Percentiles rank a stretch among this genome's conserved stretches.
Conservation (phyloP, 2,888 invertebrate species). For the Xanthia icteritia region DNA sequence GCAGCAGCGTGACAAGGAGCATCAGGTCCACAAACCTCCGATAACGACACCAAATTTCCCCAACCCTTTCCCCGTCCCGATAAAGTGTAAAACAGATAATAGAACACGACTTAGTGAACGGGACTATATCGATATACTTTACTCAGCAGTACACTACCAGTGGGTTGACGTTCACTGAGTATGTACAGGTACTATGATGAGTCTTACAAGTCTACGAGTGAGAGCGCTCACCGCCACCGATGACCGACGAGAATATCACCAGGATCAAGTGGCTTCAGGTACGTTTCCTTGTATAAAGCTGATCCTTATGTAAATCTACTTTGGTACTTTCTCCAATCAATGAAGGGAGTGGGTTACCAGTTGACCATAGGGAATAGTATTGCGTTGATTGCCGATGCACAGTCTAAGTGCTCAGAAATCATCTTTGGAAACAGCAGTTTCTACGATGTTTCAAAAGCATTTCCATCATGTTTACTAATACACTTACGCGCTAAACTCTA, state of each 20-base stretch:
- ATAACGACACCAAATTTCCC: not conserved
- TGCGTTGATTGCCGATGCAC: not conserved
- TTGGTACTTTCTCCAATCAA: not conserved
- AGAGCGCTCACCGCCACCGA: too few species aligned
- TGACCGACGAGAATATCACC: too few species aligned
- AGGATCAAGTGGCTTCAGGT: slow-evolving; percentile 91
- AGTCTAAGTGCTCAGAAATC: not conserved
- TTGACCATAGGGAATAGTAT: not conserved
- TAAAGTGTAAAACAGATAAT: not conserved
- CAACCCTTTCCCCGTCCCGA: not conserved
- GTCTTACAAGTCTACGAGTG: slow-evolving; percentile 86
- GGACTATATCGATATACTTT: not conserved
- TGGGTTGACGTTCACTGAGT: not conserved
- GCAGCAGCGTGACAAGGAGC: too few species aligned
- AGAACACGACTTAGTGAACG: not conserved
- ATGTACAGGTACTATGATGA: not conserved
- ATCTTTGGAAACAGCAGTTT: too few species aligned
- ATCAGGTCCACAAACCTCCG: too few species aligned
- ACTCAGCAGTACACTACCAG: not conserved
- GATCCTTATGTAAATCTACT: not conserved
- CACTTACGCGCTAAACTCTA: too few species aligned
- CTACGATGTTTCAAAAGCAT: not conserved
- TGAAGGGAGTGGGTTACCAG: not conserved
- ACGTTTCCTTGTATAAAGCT: too few species aligned
- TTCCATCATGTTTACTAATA: too few species aligned